Base-by-base conservation (phyloP, 2,888 invertebrate species). In the Lapara coniferarum region DNA sequence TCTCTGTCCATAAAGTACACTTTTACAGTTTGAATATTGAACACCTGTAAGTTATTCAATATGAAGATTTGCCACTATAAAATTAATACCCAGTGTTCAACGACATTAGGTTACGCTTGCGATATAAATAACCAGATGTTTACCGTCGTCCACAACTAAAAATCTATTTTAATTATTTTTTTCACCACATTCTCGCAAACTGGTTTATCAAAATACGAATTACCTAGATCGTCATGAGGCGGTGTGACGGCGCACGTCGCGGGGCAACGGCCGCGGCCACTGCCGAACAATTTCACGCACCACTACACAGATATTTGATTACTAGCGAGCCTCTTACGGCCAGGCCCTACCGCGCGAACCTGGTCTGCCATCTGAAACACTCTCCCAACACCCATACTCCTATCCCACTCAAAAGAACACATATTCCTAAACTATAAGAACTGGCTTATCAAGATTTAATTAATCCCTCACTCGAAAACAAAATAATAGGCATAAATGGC, bases 261-360 rank as follows among this genome's bases (percentile, higher is more conserved):
- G 77, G 89, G 86, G 86, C 90, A 89, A 86, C 83, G 89, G 76
- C 86, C 89, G 79, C 72, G 73, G 72, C 77, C 82, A 80, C 77
- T 77, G 77, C 75, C 82, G 81, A 83, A 87, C 88, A 87, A 90
- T 91, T 90, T 91, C 89, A 92, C 84, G 92, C 89, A 81, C 89
- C 89, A 91, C 87, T 91, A 87, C 78, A 84, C 84, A 86, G 89
- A 88, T 89, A 91, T 89, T 91, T 89, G 86, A 91, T 91, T 91
- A 89, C 88, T 79, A 71, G 66, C 76, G 70, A 63, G 63, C 19
- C 68, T 69, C 75, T 74, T 76, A 76, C 77, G 74, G 70, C 71
- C 70, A 72, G 74, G 80, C 80, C 85, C 86, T 85, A 83, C 84
- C 84, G 79, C 82, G 77, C 72, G 72, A 68, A 72, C 74, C 63